Conservation (phyloP, 2,113 vertebrate species). For the Phodopus roborovskii region DNA sequence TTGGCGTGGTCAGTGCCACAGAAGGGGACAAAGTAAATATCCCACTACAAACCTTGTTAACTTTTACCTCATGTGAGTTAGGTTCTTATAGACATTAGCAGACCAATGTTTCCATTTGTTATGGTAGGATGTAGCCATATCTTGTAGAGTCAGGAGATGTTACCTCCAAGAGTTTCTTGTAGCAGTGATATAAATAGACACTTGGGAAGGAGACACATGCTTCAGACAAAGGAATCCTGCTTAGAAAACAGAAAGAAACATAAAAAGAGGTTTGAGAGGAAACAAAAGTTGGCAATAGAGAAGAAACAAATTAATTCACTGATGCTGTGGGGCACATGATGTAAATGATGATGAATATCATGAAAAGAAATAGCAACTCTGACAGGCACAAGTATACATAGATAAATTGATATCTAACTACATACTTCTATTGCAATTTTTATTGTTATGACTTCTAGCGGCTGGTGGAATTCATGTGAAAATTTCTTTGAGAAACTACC, state of each 20-base stretch:
- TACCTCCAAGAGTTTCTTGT: neutral
- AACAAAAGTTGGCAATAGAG: neutral
- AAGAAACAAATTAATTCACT: neutral
- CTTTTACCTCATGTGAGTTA: too few species aligned
- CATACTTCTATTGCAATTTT: neutral
- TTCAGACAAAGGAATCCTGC: neutral
- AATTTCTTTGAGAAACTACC: neutral
- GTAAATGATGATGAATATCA: neutral
- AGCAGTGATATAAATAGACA: neutral
- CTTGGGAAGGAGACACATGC: neutral
- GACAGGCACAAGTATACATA: too few species aligned
- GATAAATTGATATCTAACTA: neutral
- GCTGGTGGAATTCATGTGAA: neutral
- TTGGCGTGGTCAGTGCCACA: too few species aligned
- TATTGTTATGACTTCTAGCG: neutral
- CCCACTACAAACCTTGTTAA: too few species aligned
- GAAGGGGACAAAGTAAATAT: too few species aligned
- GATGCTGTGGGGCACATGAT: neutral
- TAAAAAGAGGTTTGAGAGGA: neutral
- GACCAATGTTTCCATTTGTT: rapidly evolving
- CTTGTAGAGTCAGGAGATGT: neutral
- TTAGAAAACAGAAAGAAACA: neutral
- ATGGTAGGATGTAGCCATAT: neutral
- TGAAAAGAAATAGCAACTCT: neutral
- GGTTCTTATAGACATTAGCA: neutral